A percentile compares a stretch with the other conserved stretches of the same genome.
Evolutionary conservation across 2,113 vertebrate species (phyloP).

Genomic region (Leptobrachium ailaonicum): DNA sequence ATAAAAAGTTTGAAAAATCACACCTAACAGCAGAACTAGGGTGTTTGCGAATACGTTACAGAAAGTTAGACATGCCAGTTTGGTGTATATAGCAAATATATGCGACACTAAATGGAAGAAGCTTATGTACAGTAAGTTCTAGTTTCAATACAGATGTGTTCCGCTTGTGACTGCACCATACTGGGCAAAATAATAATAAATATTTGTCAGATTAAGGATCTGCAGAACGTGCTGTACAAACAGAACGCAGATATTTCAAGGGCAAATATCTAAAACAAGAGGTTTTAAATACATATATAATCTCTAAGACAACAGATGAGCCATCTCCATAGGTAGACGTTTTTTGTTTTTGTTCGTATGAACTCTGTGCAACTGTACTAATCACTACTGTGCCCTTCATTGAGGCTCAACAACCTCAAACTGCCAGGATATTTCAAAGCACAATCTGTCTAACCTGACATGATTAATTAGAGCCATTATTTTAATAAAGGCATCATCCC

Average conservation of each 20-base stretch:
- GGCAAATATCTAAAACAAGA: background rate
- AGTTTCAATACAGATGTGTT: no score
- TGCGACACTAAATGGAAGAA: no score
- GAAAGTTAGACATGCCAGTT: no score
- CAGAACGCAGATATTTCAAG: no score
- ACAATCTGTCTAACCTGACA: conserved; percentile 38
- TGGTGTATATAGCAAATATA: no score
- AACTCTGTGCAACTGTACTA: conserved; percentile 10
- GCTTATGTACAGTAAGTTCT: no score
- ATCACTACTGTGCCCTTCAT: conserved; percentile 20
- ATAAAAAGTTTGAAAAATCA: no score
- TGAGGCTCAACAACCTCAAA: conserved; percentile 32
- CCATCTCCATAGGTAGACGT: background rate
- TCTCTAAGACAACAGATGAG: background rate
- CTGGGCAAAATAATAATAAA: background rate
- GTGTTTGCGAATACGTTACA: no score
- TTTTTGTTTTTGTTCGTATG: background rate
- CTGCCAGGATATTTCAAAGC: conserved; percentile 37
- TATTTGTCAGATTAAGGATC: background rate
- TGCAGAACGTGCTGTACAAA: background rate
- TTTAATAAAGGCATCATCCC: conserved; percentile 20
- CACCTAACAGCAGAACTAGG: no score
- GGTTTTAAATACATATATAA: background rate
- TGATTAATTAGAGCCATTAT: conserved; percentile 32
- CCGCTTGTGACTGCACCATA: no score